Evolutionary conservation across 2,888 invertebrate species (phyloP).

Genomic region (Halocaridina rubra): DNA sequence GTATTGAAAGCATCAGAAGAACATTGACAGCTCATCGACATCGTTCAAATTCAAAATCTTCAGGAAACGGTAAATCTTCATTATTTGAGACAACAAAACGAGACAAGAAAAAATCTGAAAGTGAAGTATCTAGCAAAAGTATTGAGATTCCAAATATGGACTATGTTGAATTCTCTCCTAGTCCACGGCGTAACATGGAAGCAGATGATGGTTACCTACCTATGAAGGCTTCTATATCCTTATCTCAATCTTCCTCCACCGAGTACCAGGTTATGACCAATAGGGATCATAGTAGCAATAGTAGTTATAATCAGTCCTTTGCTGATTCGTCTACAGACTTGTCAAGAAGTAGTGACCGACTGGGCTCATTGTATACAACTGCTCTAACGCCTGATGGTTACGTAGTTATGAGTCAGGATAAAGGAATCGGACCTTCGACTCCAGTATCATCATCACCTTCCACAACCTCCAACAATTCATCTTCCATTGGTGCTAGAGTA

Average conservation of each 20-base stretch:
- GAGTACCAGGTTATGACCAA: constrained; percentile 54
- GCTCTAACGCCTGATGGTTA: constrained; percentile 48
- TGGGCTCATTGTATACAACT: constrained; percentile 7
- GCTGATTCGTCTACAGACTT: constrained; percentile 41
- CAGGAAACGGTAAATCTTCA: constrained; percentile 49
- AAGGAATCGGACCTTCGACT: constrained; percentile 25
- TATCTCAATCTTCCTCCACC: constrained; percentile 29
- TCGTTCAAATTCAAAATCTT: constrained; percentile 56
- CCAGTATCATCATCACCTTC: constrained; percentile 45
- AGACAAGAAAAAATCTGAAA: constrained; percentile 54
- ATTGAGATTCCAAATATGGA: constrained; percentile 38
- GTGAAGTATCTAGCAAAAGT: constrained; percentile 40
- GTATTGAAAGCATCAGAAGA: constrained; percentile 53
- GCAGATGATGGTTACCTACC: constrained; percentile 53
- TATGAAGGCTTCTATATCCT: constrained; percentile 53
- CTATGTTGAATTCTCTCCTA: constrained; percentile 54
- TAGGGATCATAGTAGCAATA: constrained; percentile 15
- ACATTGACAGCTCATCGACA: constrained; percentile 48
- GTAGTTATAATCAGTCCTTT: constrained; percentile 27
- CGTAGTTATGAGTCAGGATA: constrained; percentile 61
- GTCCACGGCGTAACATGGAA: constrained; percentile 51
- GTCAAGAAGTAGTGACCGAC: constrained; percentile 20
- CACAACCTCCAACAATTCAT: constrained; percentile 36
- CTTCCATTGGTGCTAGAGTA: constrained; percentile 49
- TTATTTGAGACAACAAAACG: constrained; percentile 46